A percentile compares a stretch with the other conserved stretches of the same genome.
Evolutionary conservation across 1,140 invertebrate species (phyloP).

Genomic region (Pristionchus pacificus): DNA sequence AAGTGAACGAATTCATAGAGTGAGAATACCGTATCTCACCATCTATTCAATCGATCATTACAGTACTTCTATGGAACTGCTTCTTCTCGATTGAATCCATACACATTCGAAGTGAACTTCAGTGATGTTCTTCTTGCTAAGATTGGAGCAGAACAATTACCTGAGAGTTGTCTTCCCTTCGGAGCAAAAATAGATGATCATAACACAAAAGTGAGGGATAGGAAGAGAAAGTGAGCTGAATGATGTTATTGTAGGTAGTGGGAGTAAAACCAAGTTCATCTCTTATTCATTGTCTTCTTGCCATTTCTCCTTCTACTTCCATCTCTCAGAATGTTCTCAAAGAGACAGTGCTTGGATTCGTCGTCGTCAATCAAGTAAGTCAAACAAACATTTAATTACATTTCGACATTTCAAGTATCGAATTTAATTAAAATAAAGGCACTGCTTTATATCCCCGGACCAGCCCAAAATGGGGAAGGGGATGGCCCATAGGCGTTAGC

Average conservation of each 20-base stretch:
- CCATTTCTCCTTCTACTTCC: slow-evolving; percentile 3
- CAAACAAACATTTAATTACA: slow-evolving; percentile 14
- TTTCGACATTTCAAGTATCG: too few species aligned
- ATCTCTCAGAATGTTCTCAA: slow-evolving; percentile 20
- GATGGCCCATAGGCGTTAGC: too few species aligned
- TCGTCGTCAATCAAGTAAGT: slow-evolving; percentile 16
- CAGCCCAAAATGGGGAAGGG: too few species aligned
- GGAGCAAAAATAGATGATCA: slow-evolving; percentile 85
- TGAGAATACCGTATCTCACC: too few species aligned
- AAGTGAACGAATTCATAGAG: slow-evolving; percentile 25
- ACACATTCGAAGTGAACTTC: slow-evolving; percentile 83
- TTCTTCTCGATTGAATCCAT: slow-evolving; percentile 59
- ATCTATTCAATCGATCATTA: too few species aligned
- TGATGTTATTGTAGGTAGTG: slow-evolving; percentile 12
- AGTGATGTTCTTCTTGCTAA: slow-evolving; percentile 83
- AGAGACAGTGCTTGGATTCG: slow-evolving; percentile 13
- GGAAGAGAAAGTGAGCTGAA: not conserved
- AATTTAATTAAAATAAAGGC: too few species aligned
- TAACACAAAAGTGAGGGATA: slow-evolving; percentile 29
- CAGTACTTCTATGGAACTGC: slow-evolving; percentile 87
- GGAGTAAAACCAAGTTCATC: not conserved
- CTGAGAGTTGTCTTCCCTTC: slow-evolving; percentile 87
- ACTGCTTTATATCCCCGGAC: too few species aligned
- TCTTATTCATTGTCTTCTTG: slow-evolving; percentile 11
- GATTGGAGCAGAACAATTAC: slow-evolving; percentile 84